These are phyloP conservation scores for Tupiocoris notatus DNA, from an alignment of 2,888 invertebrate species.

Conservation along the genomic window DNA sequence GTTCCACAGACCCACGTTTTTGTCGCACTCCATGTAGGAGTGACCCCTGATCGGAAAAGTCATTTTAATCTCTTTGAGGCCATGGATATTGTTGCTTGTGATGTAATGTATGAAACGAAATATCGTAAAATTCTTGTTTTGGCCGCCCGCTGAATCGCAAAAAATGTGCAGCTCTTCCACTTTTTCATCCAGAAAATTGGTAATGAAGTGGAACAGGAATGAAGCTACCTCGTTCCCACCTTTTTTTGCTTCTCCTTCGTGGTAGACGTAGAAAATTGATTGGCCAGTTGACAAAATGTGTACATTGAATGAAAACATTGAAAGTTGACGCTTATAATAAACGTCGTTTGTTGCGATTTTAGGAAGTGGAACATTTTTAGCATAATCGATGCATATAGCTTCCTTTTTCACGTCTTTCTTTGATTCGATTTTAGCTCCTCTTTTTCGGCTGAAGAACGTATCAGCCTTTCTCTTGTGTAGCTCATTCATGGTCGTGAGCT, in stretches of 20 bases:
- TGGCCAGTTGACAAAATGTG: conserved; percentile 22
- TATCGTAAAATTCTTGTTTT: conserved; percentile 34
- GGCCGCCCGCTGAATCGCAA: conserved; percentile 29
- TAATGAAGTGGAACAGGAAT: conserved; percentile 46
- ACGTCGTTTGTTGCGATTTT: conserved; percentile 29
- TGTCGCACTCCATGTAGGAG: too few species aligned
- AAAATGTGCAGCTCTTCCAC: conserved; percentile 17
- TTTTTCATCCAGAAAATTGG: conserved; percentile 37
- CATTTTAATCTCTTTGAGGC: not conserved
- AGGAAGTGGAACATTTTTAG: conserved; percentile 27
- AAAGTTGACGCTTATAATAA: conserved; percentile 29
- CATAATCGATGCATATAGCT: conserved; percentile 32
- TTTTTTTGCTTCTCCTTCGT: conserved; percentile 48
- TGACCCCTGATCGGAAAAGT: not conserved
- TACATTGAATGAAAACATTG: conserved; percentile 39
- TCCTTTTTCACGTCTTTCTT: not conserved
- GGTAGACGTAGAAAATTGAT: conserved; percentile 49
- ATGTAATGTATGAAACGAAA: conserved; percentile 33
- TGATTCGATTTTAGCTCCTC: conserved; percentile 3
- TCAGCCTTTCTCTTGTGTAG: conserved; percentile 10
- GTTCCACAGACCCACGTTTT: conserved; percentile 13
- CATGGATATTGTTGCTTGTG: not conserved
- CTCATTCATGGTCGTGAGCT: not conserved
- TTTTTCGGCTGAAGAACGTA: conserved; percentile 13
- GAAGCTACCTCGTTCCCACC: conserved; percentile 46